Percentiles rank a stretch among this genome's conserved stretches.
Conservation (phyloP, 1,140 invertebrate genomes). For the Chrysomallon squamiferum region DNA sequence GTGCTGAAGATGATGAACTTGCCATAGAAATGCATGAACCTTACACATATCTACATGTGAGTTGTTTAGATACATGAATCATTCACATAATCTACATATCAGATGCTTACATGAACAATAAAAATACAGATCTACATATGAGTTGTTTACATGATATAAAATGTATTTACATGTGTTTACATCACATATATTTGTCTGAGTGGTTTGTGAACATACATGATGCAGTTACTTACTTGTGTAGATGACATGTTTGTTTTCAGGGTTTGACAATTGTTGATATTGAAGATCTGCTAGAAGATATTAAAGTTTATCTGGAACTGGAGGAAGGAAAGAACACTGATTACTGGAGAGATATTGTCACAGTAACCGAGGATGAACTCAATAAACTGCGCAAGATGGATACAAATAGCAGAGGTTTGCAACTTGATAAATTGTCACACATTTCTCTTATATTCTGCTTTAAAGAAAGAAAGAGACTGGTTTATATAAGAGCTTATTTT, state of each 20-base stretch:
- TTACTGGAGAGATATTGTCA: conserved; percentile 97
- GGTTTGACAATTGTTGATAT: conserved; percentile 90
- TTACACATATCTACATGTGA: conserved; percentile 87
- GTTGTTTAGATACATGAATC: no score
- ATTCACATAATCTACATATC: no score
- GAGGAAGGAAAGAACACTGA: conserved; percentile 82
- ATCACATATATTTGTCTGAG: no score
- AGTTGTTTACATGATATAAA: neutral
- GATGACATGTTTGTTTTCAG: conserved; percentile 34
- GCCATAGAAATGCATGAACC: conserved; percentile 98
- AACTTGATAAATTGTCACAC: neutral
- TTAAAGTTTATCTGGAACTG: conserved; percentile 75
- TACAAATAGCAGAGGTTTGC: conserved; percentile 42
- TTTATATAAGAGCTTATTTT: no score
- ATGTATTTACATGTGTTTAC: neutral
- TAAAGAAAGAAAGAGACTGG: no score
- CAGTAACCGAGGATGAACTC: conserved; percentile 95
- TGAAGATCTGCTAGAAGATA: conserved; percentile 97
- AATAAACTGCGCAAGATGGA: conserved; percentile 81
- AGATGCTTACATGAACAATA: no score
- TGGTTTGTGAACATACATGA: no score
- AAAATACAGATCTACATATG: no score
- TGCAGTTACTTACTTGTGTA: no score
- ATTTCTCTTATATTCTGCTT: no score
- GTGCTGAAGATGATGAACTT: conserved; percentile 77